Evolutionary conservation across 1,140 invertebrate species (phyloP).

Genomic region (Saxidomus purpurata): DNA sequence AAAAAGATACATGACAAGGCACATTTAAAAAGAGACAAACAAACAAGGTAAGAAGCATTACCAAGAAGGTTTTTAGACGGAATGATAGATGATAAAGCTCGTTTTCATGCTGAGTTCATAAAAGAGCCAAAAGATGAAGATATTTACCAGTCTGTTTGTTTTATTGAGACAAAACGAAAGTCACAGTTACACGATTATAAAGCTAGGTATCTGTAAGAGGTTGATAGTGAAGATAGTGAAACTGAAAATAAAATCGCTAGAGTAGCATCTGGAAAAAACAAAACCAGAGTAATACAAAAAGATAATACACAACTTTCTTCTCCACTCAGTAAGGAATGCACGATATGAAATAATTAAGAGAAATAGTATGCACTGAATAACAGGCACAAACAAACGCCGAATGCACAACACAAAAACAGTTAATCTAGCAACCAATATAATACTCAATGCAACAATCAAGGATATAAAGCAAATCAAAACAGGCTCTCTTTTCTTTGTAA

Average conservation of each 20-base stretch:
- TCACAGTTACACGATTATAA: background rate
- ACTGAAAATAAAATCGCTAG: too few species aligned
- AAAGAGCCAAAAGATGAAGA: constrained; percentile 63
- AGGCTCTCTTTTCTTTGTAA: too few species aligned
- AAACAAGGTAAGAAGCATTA: background rate
- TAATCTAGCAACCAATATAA: too few species aligned
- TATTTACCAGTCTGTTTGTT: constrained; percentile 27
- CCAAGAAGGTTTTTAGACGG: background rate
- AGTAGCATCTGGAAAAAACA: background rate
- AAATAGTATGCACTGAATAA: background rate
- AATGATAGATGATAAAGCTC: background rate
- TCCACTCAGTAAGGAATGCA: too few species aligned
- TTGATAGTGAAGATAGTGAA: background rate
- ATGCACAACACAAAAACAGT: too few species aligned
- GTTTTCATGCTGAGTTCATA: background rate
- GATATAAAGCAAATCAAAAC: too few species aligned
- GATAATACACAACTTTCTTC: too few species aligned
- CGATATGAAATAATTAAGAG: background rate
- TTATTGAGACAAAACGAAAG: constrained; percentile 32
- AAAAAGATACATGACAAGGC: background rate
- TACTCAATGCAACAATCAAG: too few species aligned
- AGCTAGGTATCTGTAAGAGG: too few species aligned
- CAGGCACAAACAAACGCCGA: background rate
- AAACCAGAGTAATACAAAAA: background rate
- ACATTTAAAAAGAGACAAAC: background rate